These are phyloP conservation scores for Rhynchotus rufescens DNA, from an alignment of 2,797 vertebrate genomes.

Conservation along the genomic window DNA sequence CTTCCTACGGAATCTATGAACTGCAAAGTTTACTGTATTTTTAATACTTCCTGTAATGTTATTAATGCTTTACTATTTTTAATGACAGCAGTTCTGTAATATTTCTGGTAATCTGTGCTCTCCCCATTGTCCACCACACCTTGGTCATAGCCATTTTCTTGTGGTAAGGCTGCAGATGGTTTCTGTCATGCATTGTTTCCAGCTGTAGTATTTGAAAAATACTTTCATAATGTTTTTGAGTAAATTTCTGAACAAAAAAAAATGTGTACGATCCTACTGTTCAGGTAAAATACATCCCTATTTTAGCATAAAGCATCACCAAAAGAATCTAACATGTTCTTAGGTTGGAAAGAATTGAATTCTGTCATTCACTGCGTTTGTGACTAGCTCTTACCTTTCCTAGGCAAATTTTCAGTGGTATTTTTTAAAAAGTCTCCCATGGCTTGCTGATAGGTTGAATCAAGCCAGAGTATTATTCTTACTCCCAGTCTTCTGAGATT, in stretches of 20 bases:
- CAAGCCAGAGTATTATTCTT: neutral
- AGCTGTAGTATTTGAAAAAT: conserved; percentile 35
- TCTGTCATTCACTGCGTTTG: neutral
- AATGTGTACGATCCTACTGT: neutral
- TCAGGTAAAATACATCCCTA: neutral
- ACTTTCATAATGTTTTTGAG: conserved; percentile 54
- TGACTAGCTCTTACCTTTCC: neutral
- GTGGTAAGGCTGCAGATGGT: conserved; percentile 29
- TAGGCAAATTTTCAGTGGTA: too few relatives aligned
- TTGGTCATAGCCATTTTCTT: neutral
- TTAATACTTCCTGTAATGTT: conserved; percentile 42
- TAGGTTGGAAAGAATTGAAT: neutral
- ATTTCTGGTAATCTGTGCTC: conserved; percentile 32
- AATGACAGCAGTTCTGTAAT: conserved; percentile 26
- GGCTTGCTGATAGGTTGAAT: neutral
- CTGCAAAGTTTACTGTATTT: conserved; percentile 24
- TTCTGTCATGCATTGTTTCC: conserved; percentile 15
- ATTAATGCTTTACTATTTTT: conserved; percentile 40
- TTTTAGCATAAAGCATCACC: neutral
- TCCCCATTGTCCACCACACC: neutral
- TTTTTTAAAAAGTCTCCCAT: neutral
- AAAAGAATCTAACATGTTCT: neutral
- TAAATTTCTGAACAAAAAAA: conserved; percentile 43
- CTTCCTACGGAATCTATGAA: conserved; percentile 1
- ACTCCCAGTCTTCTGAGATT: neutral